Evolutionary conservation across 2,888 invertebrate species (phyloP), one percentile per base, ranked within the genome.

Genomic region (Ypsolopha scabrella): DNA sequence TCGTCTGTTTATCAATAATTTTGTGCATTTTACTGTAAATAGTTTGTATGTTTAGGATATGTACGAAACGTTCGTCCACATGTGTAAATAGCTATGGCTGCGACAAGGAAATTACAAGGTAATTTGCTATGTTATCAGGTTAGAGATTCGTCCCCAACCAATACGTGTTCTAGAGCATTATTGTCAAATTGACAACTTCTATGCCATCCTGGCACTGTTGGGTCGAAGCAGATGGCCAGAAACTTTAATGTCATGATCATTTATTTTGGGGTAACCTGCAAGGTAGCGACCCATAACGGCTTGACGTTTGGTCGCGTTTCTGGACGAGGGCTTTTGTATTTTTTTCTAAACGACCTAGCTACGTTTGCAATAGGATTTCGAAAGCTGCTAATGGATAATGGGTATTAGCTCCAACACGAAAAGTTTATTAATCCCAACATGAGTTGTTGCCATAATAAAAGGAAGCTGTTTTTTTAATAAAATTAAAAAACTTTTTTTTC

Each of bases 41-140:
- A 87, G 86, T 87, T 87, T 87, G 87, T 86, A 90, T 88, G 88
- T 89, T 89, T 89, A 88, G 90, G 91, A 90, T 91, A 91, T 91
- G 91, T 89, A 89, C 89, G 90, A 90, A 89, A 89, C 88, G 90
- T 90, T 89, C 81, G 87, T 88, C 88, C 89, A 87, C 87, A 90
- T 90, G 90, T 90, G 92, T 91, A 93, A 93, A 93, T 95, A 96
- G 96, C 95, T 91, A 98, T 98, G 98, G 98, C 98, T 93, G 98
- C 97, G 92, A 94, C 96, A 91, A 95, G 98, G 92, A 98, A 98
- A 94, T 93, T 98, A 91, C 98, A 98, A 97, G 97, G 98, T 97
- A 92, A 93, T 75, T 75, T 73, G 68, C 72, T 70, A 79, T 79
- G 78, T 80, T 87, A 85, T 83, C 86, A 85, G 86, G 87, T 87